A percentile compares a stretch with the other conserved stretches of the same genome.
These are phyloP conservation scores for Meteorus colon DNA, from an alignment of 2,888 invertebrate genomes.

Conservation along the genomic window DNA sequence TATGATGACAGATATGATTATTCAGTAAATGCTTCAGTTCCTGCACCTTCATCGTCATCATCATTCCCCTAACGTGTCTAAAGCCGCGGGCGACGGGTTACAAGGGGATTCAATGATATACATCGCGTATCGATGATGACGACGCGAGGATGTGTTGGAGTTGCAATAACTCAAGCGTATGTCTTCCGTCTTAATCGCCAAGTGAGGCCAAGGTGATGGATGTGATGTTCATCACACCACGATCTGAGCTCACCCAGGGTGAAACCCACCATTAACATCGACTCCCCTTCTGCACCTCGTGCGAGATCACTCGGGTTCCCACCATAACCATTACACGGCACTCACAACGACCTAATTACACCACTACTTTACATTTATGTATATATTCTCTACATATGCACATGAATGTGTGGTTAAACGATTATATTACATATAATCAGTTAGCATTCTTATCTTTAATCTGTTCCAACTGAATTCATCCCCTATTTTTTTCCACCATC, in stretches of 20 bases:
- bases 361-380: conserved; percentile 29
- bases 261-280: conserved; percentile 14
- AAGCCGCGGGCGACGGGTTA: neutral
- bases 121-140: neutral
- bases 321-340: conserved; percentile 25
- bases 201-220: conserved; percentile 62
- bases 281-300: conserved; percentile 15
- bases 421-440: conserved; percentile 58
- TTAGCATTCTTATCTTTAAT: conserved; percentile 66
- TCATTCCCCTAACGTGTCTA: neutral
- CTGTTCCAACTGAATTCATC: conserved; percentile 58
- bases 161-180: conserved; percentile 55
- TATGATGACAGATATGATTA: neutral
- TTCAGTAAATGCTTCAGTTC: neutral
- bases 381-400: conserved; percentile 36
- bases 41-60: neutral
- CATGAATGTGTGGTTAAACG: conserved; percentile 39
- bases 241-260: conserved; percentile 32
- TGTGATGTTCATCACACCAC: conserved; percentile 53
- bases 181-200: conserved; percentile 63
- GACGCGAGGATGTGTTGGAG: conserved; percentile 5
- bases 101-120: neutral
- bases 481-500: conserved; percentile 38
- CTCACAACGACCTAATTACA: conserved; percentile 61
- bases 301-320: conserved; percentile 19